Conservation (phyloP, 2,888 invertebrate genomes). For the Trisateles emortualis region DNA sequence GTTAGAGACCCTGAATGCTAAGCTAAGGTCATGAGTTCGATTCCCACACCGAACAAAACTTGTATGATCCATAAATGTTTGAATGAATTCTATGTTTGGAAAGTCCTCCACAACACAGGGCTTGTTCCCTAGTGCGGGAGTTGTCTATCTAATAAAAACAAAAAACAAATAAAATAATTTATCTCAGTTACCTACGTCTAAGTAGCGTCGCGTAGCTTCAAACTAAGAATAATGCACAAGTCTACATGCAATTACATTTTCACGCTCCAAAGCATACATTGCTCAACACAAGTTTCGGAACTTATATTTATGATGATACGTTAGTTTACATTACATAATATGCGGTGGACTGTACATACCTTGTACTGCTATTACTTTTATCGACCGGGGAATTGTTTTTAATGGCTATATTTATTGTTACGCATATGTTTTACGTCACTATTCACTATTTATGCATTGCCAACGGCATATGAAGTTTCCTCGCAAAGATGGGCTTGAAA, state of each 20-base stretch:
- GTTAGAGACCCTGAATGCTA: no score
- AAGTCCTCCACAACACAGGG: no score
- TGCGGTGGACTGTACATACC: constrained; percentile 36
- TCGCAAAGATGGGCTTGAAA: no score
- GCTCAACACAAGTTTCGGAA: constrained; percentile 55
- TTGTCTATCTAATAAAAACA: no score
- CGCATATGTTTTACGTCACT: constrained; percentile 14
- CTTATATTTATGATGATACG: constrained; percentile 37
- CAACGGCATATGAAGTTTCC: not conserved
- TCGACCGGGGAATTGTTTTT: constrained; percentile 35
- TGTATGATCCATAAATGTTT: no score
- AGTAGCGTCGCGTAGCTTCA: no score
- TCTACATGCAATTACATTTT: constrained; percentile 67
- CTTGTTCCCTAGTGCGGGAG: no score
- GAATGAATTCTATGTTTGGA: no score
- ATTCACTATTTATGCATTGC: not conserved
- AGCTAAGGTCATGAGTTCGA: no score
- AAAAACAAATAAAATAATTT: constrained; percentile 64
- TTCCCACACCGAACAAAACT: no score
- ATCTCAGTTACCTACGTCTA: constrained; percentile 31
- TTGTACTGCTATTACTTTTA: constrained; percentile 33
- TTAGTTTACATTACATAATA: constrained; percentile 41
- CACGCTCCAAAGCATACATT: constrained; percentile 61
- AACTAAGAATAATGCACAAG: constrained; percentile 30
- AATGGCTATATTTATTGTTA: constrained; percentile 43